Evolutionary conservation across 2,888 invertebrate genomes (phyloP).

Genomic region (Dicyrtomina minuta): DNA sequence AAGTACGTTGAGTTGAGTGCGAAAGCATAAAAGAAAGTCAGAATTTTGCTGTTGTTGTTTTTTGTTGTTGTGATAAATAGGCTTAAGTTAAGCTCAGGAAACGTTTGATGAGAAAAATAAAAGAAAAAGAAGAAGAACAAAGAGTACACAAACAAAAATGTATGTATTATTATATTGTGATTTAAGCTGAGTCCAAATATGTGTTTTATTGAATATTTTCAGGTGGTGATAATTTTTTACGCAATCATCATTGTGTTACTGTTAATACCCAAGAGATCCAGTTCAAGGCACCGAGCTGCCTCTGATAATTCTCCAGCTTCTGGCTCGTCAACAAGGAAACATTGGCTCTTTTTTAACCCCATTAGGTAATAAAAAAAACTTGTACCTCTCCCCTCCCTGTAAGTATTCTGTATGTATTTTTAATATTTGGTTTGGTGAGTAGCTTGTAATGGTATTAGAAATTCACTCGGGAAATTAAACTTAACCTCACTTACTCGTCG

Average conservation of each 20-base stretch:
- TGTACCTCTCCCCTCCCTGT: neutral
- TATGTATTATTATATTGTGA: neutral
- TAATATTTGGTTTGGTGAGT: too few species aligned
- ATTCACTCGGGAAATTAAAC: too few species aligned
- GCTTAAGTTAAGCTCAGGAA: neutral
- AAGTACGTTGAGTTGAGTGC: too few species aligned
- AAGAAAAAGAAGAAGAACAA: neutral
- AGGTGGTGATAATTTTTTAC: conserved; percentile 57
- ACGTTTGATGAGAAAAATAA: neutral
- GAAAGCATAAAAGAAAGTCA: too few species aligned
- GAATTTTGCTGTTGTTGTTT: too few species aligned
- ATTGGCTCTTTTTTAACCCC: conserved; percentile 53
- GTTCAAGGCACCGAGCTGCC: conserved; percentile 8
- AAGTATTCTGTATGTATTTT: too few species aligned
- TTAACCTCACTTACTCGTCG: too few species aligned
- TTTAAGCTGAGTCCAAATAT: neutral
- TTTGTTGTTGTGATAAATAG: too few species aligned
- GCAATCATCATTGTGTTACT: conserved; percentile 56
- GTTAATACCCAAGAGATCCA: conserved; percentile 54
- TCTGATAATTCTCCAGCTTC: conserved; percentile 29
- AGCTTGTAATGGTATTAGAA: too few species aligned
- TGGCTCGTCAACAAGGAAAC: conserved; percentile 47
- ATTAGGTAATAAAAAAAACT: conserved; percentile 27
- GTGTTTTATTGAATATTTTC: conserved; percentile 3
- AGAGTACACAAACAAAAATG: neutral